Evolutionary conservation across 2,797 vertebrate species (phyloP).

Genomic region (Rhyacichthys aspro): DNA sequence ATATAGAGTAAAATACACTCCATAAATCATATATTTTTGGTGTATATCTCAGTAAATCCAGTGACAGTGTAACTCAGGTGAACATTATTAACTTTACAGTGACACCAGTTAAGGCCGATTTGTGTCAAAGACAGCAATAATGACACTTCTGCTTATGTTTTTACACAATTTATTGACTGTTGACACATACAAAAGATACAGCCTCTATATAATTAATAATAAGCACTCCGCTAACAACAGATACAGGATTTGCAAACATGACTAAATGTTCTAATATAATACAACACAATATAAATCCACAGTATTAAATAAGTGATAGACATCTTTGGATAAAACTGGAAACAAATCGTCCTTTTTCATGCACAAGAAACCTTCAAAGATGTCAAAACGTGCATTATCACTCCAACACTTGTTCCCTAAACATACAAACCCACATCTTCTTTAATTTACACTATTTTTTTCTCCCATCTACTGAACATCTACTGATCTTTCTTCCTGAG

Average conservation of each 20-base stretch:
- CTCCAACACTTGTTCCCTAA: constrained; percentile 44
- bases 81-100: too few species aligned
- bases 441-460: constrained; percentile 20
- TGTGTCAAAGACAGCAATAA: too few species aligned
- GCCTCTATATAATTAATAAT: constrained; percentile 18
- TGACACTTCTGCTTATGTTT: neutral
- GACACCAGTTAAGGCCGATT: too few species aligned
- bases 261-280: constrained; percentile 10
- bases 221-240: constrained; percentile 34
- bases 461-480: too few species aligned
- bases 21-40: too few species aligned
- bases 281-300: constrained; percentile 20
- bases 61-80: too few species aligned
- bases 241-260: constrained; percentile 2
- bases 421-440: constrained; percentile 25
- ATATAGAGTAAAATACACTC: too few species aligned
- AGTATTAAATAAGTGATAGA: constrained; percentile 11
- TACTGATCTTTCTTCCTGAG: constrained; percentile 72
- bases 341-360: constrained; percentile 23
- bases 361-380: constrained; percentile 31
- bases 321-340: neutral
- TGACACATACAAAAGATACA: constrained; percentile 46
- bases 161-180: constrained; percentile 54
- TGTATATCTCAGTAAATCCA: too few species aligned
- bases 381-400: constrained; percentile 9